Evolutionary conservation across 2,888 invertebrate species (phyloP), one percentile per base, ranked within the genome.

Genomic region (Volucella zonaria): DNA sequence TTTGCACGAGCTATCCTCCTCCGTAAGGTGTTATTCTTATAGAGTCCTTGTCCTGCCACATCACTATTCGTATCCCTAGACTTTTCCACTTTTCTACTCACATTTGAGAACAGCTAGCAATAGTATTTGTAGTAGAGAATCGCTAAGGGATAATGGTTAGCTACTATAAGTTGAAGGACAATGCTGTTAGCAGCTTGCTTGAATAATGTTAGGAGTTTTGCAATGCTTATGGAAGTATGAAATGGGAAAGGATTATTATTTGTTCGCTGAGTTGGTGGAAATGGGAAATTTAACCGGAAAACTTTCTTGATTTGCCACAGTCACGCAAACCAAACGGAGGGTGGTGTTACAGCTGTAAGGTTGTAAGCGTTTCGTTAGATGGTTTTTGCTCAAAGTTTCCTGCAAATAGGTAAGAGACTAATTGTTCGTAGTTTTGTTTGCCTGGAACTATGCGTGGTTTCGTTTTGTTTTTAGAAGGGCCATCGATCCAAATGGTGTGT

Each of bases 241-340:
- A 85, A 81, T 73, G 85, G 68, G 54, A 81, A 80, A 85, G 81
- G 81, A 85, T 81, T 85, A 81, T 85, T 81, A 85, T 71, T 82
- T 73, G 81, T 75, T 85, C 54, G 67, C 52, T 51, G 51, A 67
- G 81, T 85, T 59, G 54, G 49, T 62, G 61, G 61, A 61, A 82
- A 73, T 78, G 73, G 71, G 49, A 73, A 82, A 78, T 82, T 81
- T 81, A 42, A 77, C 73, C 81, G 85, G 81, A 77, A 85, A 83
- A 81, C 51, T 85, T 85, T 85, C 77, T 68, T 85, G 76, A 85
- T 85, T 73, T 85, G 45, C 31, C 62, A 38, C 47, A 85, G 73
- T 81, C 85, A 85, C 81, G 85, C 85, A 70, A 81, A 42, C 38
- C 12, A 70, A 38, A 47, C 40, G 61, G 40, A 49, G 49, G 23